These are phyloP conservation scores for Tachysurus vachellii DNA, from an alignment of 2,113 vertebrate genomes.

Conservation along the genomic window DNA sequence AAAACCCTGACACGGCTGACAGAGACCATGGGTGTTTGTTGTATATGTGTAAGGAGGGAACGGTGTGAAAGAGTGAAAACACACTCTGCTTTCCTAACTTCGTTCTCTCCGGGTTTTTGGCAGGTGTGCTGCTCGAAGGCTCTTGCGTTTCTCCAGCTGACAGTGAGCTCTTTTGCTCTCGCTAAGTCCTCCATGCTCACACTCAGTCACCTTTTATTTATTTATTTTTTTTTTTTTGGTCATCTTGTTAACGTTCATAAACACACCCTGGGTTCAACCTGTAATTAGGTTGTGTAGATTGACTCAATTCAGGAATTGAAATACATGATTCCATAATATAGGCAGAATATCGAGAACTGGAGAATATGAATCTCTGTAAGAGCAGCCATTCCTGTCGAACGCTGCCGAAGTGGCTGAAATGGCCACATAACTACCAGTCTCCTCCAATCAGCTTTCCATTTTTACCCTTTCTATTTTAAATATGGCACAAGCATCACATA, in stretches of 20 bases:
- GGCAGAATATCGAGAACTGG: background rate
- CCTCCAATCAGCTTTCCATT: background rate
- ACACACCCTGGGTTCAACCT: background rate
- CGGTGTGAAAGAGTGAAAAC: background rate
- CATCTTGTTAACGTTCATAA: background rate
- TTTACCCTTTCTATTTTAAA: constrained; percentile 8
- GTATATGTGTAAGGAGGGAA: background rate
- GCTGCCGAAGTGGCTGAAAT: constrained; percentile 17
- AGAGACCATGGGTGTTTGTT: background rate
- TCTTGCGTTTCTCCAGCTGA: background rate
- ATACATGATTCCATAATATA: background rate
- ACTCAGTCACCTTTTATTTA: background rate
- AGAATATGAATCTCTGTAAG: background rate
- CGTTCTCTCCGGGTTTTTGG: background rate
- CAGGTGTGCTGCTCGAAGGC: background rate
- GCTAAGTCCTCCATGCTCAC: background rate
- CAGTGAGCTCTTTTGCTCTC: background rate
- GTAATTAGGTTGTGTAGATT: background rate
- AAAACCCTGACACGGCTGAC: background rate
- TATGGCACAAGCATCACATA: background rate
- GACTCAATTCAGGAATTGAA: background rate
- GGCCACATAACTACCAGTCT: constrained; percentile 14
- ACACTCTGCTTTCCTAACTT: background rate
- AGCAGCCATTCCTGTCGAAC: background rate
- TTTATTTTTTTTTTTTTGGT: background rate